Evolutionary conservation across 2,113 vertebrate species (phyloP).

Genomic region (Planiliza haematocheilus): DNA sequence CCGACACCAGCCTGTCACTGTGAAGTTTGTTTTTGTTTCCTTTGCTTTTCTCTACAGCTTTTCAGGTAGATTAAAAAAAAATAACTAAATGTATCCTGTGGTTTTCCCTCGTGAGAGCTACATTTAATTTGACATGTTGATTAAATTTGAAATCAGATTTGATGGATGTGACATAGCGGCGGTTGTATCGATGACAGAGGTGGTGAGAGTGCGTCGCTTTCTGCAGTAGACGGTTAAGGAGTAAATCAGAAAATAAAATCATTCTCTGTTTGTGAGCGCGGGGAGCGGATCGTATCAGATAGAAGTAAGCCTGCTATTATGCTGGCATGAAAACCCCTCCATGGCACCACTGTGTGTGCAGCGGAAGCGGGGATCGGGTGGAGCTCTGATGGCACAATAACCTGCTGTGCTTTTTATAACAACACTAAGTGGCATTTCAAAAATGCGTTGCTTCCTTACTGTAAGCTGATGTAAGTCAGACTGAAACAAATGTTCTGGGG

Average conservation of each 20-base stretch:
- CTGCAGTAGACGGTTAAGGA: not conserved
- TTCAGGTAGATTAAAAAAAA: not conserved
- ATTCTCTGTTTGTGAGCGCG: not conserved
- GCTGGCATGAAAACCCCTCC: conserved; percentile 14
- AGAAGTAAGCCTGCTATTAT: not conserved
- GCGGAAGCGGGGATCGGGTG: conserved; percentile 20
- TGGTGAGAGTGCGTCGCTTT: not conserved
- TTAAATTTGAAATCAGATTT: not conserved
- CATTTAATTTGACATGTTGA: conserved; percentile 15
- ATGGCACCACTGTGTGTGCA: not conserved
- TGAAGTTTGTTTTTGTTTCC: not conserved
- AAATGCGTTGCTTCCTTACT: conserved; percentile 14
- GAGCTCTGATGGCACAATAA: conserved; percentile 17
- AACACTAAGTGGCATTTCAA: conserved; percentile 5
- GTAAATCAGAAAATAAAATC: conserved; percentile 26
- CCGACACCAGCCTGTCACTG: not conserved
- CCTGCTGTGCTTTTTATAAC: conserved; percentile 23
- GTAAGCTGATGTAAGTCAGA: not conserved
- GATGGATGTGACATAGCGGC: not conserved
- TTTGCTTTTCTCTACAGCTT: not conserved
- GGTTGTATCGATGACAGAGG: not conserved
- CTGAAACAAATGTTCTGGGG: not conserved
- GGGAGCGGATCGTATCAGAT: conserved; percentile 13
- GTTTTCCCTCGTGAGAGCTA: not conserved
- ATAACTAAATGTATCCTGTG: not conserved